These are phyloP conservation scores for Macheiramphus alcinus DNA, from an alignment of 2,113 vertebrate species.

Conservation along the genomic window DNA sequence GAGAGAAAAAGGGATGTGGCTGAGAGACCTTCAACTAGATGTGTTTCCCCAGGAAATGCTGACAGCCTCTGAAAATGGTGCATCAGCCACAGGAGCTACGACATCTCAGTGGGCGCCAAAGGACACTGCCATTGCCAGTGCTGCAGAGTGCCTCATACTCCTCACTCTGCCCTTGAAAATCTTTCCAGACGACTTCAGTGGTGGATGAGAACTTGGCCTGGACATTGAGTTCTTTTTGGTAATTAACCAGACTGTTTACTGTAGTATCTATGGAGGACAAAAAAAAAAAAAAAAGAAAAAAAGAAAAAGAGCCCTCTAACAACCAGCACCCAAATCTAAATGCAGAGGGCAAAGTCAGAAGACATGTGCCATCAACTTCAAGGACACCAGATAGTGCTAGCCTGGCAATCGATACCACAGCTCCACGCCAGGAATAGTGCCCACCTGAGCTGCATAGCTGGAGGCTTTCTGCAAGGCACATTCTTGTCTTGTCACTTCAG, in stretches of 20 bases:
- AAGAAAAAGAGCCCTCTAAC: background rate
- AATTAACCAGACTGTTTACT: background rate
- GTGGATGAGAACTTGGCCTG: background rate
- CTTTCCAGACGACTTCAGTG: background rate
- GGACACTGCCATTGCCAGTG: background rate
- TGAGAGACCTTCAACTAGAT: background rate
- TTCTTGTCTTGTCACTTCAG: background rate
- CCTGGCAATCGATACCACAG: rapidly evolving
- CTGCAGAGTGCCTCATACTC: background rate
- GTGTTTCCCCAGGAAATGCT: background rate
- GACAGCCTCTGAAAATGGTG: background rate
- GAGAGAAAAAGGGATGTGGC: background rate
- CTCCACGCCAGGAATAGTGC: background rate
- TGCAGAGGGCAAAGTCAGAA: background rate
- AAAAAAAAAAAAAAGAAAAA: no score
- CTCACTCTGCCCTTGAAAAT: background rate
- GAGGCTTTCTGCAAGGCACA: background rate
- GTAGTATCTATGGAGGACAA: background rate
- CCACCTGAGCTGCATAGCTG: background rate
- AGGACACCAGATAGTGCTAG: background rate
- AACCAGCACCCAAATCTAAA: background rate
- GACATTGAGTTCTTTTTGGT: background rate
- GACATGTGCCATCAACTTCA: background rate
- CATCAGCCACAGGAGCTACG: background rate
- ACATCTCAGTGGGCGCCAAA: background rate